Evolutionary conservation across 2,797 vertebrate genomes (phyloP), one percentile per base, ranked within the genome.

Genomic region (Iguana delicatissima): DNA sequence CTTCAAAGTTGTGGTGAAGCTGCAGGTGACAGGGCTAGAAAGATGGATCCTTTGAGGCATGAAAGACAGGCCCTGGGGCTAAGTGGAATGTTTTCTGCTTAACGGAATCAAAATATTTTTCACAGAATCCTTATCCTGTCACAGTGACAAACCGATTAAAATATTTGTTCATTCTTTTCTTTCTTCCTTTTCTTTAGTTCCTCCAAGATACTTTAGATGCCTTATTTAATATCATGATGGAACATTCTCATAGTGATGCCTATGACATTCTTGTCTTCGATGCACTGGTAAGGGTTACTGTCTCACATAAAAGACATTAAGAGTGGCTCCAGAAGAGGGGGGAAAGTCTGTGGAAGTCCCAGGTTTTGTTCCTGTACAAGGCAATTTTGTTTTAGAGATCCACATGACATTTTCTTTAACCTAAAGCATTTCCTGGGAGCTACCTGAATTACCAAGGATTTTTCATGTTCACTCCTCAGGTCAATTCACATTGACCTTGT

Each of bases 191-290:
- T 88, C 2, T 92, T 0, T 84, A 99, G 99, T 99, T 99, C 95
- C 98, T 99, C 76, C 99, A 99, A 95, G 99, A 99, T 92, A 99
- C 98, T 0, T 96, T 99, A 94, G 99, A 99, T n/a, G 99, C 99
- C 80, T 96, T 99, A 91, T 99, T 99, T 97, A 99, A 99, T 96
- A 99, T 99, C 96, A 99, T 99, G 99, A 99, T 99, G 99, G 99
- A 99, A 50, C 98, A 99, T 94, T 99, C 99, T 90, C 97, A 99
- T 89, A 99, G 98, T 20, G 96, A 98, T 13, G 98, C 98, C 87
- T 99, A 99, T 20, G 99, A 99, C 96, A 99, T 99, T 95, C 98
- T 99, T 2, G 99, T 99, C 93, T 99, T 99, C 84, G 99, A 99
- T 90, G 99, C 99, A 35, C 95, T 99, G 98, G 99, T 99, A 97